Percentiles rank a stretch among this genome's conserved stretches.
Evolutionary conservation across 2,113 vertebrate species (phyloP).

Genomic region (Peromyscus maniculatus): DNA sequence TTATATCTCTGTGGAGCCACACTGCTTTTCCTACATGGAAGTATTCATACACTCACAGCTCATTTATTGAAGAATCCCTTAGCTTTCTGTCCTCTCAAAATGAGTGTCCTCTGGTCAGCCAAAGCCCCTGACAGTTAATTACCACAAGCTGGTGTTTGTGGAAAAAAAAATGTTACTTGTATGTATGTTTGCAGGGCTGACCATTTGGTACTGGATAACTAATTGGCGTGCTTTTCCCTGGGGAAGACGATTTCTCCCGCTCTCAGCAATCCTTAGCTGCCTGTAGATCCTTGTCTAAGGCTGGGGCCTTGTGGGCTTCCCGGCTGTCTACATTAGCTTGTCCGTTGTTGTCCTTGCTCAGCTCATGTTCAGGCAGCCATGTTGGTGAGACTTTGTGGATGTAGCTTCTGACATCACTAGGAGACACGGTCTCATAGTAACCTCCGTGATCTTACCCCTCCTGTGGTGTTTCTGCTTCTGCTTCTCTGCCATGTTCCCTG

Average conservation of each 20-base stretch:
- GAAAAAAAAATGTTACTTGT: background rate
- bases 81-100: background rate
- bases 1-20: background rate
- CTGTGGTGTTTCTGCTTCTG: background rate
- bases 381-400: background rate
- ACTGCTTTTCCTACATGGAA: background rate
- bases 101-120: background rate
- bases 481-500: background rate
- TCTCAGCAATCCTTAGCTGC: background rate
- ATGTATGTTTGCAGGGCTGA: background rate
- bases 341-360: background rate
- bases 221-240: background rate
- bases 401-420: background rate
- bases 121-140: background rate
- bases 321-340: background rate
- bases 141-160: background rate
- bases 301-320: background rate
- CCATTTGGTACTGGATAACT: background rate
- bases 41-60: background rate
- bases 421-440: background rate
- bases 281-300: background rate
- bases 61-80: background rate
- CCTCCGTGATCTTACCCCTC: too few species aligned
- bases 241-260: background rate
- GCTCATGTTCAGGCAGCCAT: background rate